A percentile compares a stretch with the other conserved stretches of the same genome.
These are phyloP conservation scores for Psittacus erithacus DNA, from an alignment of 2,113 vertebrate species.

Conservation along the genomic window DNA sequence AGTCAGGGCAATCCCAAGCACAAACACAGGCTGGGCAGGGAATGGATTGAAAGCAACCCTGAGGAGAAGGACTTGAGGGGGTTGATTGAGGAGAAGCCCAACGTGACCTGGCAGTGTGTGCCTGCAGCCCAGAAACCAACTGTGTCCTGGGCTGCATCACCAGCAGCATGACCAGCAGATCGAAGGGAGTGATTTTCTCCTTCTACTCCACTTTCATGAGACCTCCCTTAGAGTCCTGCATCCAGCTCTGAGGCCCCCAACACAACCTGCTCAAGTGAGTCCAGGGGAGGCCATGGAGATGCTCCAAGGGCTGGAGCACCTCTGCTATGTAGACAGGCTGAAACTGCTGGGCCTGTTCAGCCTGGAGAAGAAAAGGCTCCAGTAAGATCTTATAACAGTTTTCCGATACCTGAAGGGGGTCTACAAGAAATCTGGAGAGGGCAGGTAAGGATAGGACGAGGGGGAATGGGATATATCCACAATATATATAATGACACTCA, in stretches of 20 bases:
- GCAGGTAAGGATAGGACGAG: background rate
- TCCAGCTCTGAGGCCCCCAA: background rate
- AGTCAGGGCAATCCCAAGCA: background rate
- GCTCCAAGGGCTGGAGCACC: background rate
- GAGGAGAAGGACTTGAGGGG: background rate
- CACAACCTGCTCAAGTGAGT: background rate
- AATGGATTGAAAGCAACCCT: background rate
- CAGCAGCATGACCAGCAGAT: background rate
- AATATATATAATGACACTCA: accelerated
- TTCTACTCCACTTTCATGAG: background rate
- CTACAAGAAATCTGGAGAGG: background rate
- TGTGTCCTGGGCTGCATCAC: background rate
- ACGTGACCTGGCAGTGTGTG: background rate
- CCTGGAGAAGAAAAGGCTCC: background rate
- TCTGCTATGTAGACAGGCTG: background rate
- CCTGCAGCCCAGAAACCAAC: background rate
- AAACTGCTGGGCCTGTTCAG: background rate
- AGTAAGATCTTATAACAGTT: background rate
- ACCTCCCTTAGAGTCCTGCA: background rate
- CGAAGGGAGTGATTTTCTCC: background rate
- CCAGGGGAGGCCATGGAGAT: background rate
- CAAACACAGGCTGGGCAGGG: background rate
- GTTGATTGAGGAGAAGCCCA: background rate
- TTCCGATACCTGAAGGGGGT: background rate
- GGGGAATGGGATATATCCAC: background rate